A percentile compares a stretch with the other conserved stretches of the same genome.
These are phyloP conservation scores for Eumeta japonica DNA, from an alignment of 1,140 invertebrate genomes.

Conservation along the genomic window DNA sequence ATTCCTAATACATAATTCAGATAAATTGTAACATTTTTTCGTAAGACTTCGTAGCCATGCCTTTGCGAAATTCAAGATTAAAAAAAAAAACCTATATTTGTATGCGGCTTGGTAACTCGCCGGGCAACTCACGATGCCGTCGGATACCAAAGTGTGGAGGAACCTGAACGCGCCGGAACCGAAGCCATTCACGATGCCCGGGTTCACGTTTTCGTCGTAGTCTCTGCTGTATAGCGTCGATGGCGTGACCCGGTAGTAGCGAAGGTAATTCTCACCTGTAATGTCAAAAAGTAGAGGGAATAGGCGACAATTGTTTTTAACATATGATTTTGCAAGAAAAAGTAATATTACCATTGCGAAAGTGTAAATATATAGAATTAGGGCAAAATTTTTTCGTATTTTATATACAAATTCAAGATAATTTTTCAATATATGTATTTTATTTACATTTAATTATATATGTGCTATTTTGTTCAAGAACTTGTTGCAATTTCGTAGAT, in stretches of 20 bases:
- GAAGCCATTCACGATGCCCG: slow-evolving; percentile 65
- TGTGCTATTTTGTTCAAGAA: neutral
- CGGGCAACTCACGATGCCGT: slow-evolving; percentile 35
- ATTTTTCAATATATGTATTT: no score
- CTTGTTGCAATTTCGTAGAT: no score
- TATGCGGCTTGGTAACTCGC: slow-evolving; percentile 23
- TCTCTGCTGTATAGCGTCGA: slow-evolving; percentile 49
- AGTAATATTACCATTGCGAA: neutral
- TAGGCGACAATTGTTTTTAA: neutral
- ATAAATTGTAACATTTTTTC: neutral
- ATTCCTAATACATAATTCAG: neutral
- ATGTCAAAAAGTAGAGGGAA: slow-evolving; percentile 4
- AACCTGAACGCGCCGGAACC: slow-evolving; percentile 63
- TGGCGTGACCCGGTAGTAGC: slow-evolving; percentile 61
- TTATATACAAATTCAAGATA: no score
- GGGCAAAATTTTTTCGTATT: no score
- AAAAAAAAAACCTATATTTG: slow-evolving; percentile 40
- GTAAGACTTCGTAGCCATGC: neutral
- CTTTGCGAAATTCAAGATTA: no score
- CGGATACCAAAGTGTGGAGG: slow-evolving; percentile 62
- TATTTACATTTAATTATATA: neutral
- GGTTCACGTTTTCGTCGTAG: slow-evolving; percentile 66
- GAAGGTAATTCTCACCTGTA: slow-evolving; percentile 59
- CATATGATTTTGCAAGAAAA: neutral
- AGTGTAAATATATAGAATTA: neutral